Evolutionary conservation across 2,113 vertebrate species (phyloP), one percentile per base, ranked within the genome.

Genomic region (Coturnix japonica): DNA sequence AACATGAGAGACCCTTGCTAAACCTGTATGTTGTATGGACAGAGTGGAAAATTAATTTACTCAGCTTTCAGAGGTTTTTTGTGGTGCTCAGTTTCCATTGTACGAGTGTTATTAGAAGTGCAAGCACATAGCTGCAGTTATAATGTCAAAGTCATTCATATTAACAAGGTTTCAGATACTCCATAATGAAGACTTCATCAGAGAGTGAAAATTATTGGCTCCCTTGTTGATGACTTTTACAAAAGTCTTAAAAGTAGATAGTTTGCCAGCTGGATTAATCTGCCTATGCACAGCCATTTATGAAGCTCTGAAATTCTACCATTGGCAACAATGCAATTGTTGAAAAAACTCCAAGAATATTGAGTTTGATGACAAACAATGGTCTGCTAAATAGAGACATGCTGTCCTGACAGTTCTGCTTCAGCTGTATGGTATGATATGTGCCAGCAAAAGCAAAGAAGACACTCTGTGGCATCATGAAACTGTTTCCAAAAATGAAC

Each of bases 311-410:
- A 93, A 96, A 91, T 93, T 64, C 95, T 89, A 89, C 89, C 76
- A 82, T 46, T 94, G 92, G 73, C 95, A 95, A 92, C 85, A 87
- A 80, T 64, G 63, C 28, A 30, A 7, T 2, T 64, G 67, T n/a
- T 95, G 94, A 96, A 94, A 95, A 95, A 95, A 63, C 80, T 96
- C 94, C 91, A 92, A 93, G 89, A 93, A 67, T 90, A 94, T 95
- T 89, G 91, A 92, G 85, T 82, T 92, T 30, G 2, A 91, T 86
- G 91, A 94, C 82, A 94, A 96, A 96, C 93, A 96, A 94, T 93
- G 90, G 91, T 76, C 80, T 88, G 77, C 91, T 95, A 91, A 95
- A 96, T 90, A 95, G 74, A 96, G 91, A 90, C 93, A 85, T 26
- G 53, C 81, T 73, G 87, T 89, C 85, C 89, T 95, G 80, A 93